These are phyloP conservation scores for Penelope pileata DNA, from an alignment of 2,113 vertebrate genomes.

Conservation along the genomic window DNA sequence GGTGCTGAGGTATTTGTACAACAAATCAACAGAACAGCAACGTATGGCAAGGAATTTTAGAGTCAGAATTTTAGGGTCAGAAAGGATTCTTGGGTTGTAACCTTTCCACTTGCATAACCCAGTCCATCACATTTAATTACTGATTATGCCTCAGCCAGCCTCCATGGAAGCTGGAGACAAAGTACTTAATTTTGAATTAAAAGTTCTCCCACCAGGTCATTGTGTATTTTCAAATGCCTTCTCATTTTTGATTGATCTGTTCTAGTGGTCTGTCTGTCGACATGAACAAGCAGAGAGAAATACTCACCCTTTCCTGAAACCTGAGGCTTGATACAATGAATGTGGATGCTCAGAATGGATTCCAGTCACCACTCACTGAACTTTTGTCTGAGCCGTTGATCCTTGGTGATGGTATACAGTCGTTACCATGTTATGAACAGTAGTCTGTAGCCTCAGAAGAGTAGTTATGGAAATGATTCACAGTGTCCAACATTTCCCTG, in stretches of 20 bases:
- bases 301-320: neutral
- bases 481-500: neutral
- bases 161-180: neutral
- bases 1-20: neutral
- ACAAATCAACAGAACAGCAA: neutral
- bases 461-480: neutral
- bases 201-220: neutral
- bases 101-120: neutral
- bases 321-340: neutral
- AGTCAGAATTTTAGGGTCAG: neutral
- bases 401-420: neutral
- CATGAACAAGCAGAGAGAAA: neutral
- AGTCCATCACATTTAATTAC: neutral
- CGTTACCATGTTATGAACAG: neutral
- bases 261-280: neutral
- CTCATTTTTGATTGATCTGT: neutral
- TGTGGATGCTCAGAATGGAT: neutral
- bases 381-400: rapidly evolving
- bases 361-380: neutral
- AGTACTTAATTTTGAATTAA: neutral
- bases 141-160: neutral
- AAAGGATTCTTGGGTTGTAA: neutral
- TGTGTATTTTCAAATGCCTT: neutral
- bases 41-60: neutral
- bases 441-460: neutral